Conservation (phyloP, 1,140 invertebrate genomes). For the Neuroterus valhalla region DNA sequence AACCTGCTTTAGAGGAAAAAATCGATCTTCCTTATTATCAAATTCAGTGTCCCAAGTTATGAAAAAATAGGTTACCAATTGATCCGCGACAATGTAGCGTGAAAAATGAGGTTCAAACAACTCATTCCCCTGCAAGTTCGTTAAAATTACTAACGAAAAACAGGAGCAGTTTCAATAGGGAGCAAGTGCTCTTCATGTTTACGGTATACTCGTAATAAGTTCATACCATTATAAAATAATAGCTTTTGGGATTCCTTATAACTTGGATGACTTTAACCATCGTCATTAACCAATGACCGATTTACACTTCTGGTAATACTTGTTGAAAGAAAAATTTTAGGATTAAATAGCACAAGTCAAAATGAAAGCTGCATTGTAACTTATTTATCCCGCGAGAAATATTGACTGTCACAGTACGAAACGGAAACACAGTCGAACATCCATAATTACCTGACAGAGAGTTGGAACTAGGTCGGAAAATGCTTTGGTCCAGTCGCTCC, state of each 20-base stretch:
- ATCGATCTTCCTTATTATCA: too few species aligned
- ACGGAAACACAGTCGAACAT: conserved; percentile 24
- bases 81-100: too few species aligned
- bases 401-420: conserved; percentile 12
- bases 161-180: neutral
- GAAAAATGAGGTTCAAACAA: too few species aligned
- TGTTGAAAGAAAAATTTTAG: neutral
- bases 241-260: neutral
- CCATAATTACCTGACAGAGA: conserved; percentile 10
- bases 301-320: too few species aligned
- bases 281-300: neutral
- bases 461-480: conserved; percentile 23
- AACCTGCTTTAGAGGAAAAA: too few species aligned
- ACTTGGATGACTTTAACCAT: neutral
- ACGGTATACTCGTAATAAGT: neutral
- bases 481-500: conserved; percentile 16
- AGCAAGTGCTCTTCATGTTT: neutral
- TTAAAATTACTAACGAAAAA: neutral
- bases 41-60: too few species aligned
- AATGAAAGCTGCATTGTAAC: neutral
- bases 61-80: too few species aligned
- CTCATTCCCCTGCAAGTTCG: neutral
- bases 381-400: conserved; percentile 13
- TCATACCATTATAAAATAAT: conserved; percentile 5
- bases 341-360: neutral